Conservation (phyloP, 2,888 invertebrate species). For the Pachydiplax longipennis region DNA sequence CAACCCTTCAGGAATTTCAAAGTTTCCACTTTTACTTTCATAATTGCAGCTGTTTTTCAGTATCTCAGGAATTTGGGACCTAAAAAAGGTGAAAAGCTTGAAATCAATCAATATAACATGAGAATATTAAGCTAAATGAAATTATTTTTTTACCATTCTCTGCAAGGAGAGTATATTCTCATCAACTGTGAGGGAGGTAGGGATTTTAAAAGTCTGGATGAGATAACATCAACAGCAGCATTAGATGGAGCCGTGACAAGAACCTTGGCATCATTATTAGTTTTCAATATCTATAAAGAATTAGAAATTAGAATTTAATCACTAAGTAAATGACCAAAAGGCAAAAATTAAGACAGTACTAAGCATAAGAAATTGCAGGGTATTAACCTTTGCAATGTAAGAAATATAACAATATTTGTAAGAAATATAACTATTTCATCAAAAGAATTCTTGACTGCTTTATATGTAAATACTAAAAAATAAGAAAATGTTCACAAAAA, state of each 20-base stretch:
- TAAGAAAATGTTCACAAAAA: too few species aligned
- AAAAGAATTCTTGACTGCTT: too few species aligned
- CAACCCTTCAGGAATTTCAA: constrained; percentile 59
- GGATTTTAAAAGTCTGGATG: constrained; percentile 59
- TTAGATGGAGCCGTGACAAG: constrained; percentile 76
- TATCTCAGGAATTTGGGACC: constrained; percentile 53
- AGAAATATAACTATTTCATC: too few species aligned
- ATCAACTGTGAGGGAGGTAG: constrained; percentile 39
- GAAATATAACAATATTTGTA: too few species aligned
- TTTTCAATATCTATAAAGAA: neutral
- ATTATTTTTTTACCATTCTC: constrained; percentile 11
- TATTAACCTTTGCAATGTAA: too few species aligned
- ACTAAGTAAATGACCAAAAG: neutral
- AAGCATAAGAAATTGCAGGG: too few species aligned
- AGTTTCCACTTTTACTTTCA: constrained; percentile 57
- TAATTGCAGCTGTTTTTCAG: constrained; percentile 58
- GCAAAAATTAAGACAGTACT: neutral
- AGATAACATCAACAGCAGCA: constrained; percentile 75
- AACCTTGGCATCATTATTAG: constrained; percentile 58
- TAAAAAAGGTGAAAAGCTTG: constrained; percentile 53
- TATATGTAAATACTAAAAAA: too few species aligned
- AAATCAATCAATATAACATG: constrained; percentile 55
- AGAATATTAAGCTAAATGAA: constrained; percentile 49
- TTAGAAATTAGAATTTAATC: neutral
- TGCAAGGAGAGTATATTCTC: constrained; percentile 21